Evolutionary conservation across 1,140 invertebrate genomes (phyloP).

Genomic region (Diorhabda carinulata): DNA sequence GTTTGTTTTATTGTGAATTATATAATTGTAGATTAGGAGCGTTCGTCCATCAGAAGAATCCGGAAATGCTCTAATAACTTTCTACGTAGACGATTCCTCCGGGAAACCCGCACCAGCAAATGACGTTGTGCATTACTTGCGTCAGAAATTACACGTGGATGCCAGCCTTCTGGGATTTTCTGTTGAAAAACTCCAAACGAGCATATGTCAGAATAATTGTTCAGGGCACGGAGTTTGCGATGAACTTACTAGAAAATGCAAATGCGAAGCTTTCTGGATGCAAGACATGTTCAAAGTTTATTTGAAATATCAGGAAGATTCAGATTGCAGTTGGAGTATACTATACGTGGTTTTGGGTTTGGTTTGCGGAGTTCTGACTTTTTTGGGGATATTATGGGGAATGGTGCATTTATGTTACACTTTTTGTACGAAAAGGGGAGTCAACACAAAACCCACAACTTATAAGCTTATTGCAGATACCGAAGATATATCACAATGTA

Average conservation of each 20-base stretch:
- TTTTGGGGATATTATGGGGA: conserved; percentile 67
- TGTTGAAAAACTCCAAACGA: conserved; percentile 72
- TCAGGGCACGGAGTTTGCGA: conserved; percentile 89
- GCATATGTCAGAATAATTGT: conserved; percentile 88
- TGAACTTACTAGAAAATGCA: conserved; percentile 74
- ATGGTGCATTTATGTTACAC: conserved; percentile 63
- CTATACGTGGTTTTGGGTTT: conserved; percentile 78
- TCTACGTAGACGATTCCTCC: conserved; percentile 53
- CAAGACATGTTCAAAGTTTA: conserved; percentile 56
- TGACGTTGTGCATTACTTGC: conserved; percentile 49
- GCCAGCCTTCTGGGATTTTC: conserved; percentile 68
- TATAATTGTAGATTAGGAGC: conserved; percentile 38
- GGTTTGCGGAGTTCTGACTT: conserved; percentile 59
- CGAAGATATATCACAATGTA: conserved; percentile 55
- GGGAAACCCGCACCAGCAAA: conserved; percentile 41
- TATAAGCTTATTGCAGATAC: conserved; percentile 61
- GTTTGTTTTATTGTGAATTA: background rate
- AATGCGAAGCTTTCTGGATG: conserved; percentile 97
- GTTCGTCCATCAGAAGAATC: conserved; percentile 46
- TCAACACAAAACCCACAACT: conserved; percentile 50
- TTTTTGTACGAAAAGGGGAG: conserved; percentile 52
- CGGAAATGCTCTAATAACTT: conserved; percentile 58
- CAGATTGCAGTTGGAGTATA: conserved; percentile 86
- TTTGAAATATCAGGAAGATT: conserved; percentile 58
- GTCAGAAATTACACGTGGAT: conserved; percentile 65